Evolutionary conservation across 2,888 invertebrate genomes (phyloP), one percentile per base, ranked within the genome.

Genomic region (Nemotelus pantherinus): DNA sequence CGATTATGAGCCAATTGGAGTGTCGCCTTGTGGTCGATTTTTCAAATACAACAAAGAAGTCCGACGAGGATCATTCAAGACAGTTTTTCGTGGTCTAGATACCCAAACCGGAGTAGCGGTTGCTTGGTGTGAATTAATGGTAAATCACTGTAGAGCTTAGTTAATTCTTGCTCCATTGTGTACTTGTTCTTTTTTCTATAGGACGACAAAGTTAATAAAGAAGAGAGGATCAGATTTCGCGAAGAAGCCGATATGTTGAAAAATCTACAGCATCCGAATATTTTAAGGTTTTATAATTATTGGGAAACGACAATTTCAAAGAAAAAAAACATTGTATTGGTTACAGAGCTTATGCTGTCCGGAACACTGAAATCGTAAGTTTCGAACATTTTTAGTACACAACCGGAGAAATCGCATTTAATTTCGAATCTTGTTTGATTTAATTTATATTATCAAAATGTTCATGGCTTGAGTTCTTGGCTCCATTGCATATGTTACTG

Each of bases 171-270:
- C 25, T 25, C 25, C 25, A 25, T 25, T 25, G 25, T 25, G 25
- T 25, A 25, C 25, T 25, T 25, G 25, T 25, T 25, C 25, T 25
- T 25, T 25, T 25, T 25, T 25, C 53, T 53, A 6, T 53, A 95
- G 93, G 97, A 99, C 88, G 98, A 97, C 89, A 98, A 98, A 88
- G 90, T 99, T 81, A 98, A 97, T 88, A 98, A 97, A 88, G 94
- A 93, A 67, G 99, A 99, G 88, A 91, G 98, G 71, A 94, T 96
- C 83, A 90, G 99, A 78, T 98, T 98, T 87, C 92, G 97, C 41
- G 98, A 98, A 86, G 98, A 97, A 86, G 99, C 99, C 1, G 99
- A 99, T 87, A 99, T 99, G 99, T 88, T 99, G 84, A 99, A 99
- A 89, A 98, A 98, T 82, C 90, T 99, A 48, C 98, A 99, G 86